A percentile compares a stretch with the other conserved stretches of the same genome.
phyloP scores from a whole-genome alignment of 2,113 vertebrate species.

The Antigone vipio region DNA sequence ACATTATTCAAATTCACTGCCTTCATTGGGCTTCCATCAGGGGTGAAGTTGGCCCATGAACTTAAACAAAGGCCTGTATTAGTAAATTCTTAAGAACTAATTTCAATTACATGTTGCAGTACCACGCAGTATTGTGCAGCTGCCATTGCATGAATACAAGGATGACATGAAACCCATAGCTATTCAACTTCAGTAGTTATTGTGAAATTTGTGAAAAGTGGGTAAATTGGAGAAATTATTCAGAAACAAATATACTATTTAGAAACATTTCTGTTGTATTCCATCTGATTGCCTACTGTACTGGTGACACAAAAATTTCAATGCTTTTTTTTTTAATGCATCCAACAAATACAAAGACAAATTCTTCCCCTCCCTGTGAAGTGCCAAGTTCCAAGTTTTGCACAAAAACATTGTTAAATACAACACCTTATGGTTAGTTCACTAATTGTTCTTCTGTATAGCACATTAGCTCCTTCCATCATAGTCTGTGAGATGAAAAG shows the following conservation, averaged over 20 bases:
- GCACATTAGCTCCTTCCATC: background rate
- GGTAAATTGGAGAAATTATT: constrained; percentile 5
- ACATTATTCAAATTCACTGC: background rate
- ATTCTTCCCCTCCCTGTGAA: background rate
- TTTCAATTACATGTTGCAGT: constrained; percentile 18
- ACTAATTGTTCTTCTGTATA: background rate
- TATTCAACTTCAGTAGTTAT: background rate
- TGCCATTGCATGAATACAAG: constrained; percentile 1
- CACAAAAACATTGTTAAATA: background rate
- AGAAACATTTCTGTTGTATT: background rate
- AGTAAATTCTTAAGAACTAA: constrained; percentile 28
- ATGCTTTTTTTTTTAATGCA: background rate
- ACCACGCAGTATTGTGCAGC: background rate
- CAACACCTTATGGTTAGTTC: background rate
- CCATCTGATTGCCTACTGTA: background rate
- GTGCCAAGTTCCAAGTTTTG: background rate
- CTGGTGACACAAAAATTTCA: background rate
- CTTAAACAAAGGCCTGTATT: constrained; percentile 24
- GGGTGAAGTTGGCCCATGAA: constrained; percentile 5
- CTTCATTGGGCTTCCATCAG: background rate
- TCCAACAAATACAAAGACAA: background rate
- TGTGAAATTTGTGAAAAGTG: constrained; percentile 3
- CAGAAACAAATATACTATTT: background rate
- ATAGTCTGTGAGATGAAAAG: background rate
- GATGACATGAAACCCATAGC: background rate